Percentiles rank a stretch among this genome's conserved stretches.
Evolutionary conservation across 2,888 invertebrate genomes (phyloP).

Genomic region (Embidobia sp.): DNA sequence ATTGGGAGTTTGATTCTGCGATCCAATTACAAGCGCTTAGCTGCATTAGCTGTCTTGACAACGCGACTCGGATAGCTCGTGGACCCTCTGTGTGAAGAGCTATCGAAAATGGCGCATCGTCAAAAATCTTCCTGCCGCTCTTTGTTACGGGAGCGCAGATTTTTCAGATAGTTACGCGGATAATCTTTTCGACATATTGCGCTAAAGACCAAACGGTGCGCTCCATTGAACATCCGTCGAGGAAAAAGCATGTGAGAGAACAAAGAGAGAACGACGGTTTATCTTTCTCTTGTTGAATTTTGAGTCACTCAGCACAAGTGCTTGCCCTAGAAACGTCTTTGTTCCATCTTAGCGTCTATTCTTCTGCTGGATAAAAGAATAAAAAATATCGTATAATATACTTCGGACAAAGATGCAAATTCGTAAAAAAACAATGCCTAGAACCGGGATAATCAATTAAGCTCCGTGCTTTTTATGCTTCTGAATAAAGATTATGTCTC

Average conservation of each 20-base stretch:
- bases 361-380: no score
- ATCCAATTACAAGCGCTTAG: slow-evolving; percentile 79
- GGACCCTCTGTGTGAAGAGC: slow-evolving; percentile 55
- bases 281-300: slow-evolving; percentile 13
- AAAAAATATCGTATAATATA: no score
- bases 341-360: no score
- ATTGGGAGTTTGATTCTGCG: slow-evolving; percentile 76
- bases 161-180: slow-evolving; percentile 77
- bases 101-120: slow-evolving; percentile 30
- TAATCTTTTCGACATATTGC: slow-evolving; percentile 79
- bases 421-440: no score
- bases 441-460: no score
- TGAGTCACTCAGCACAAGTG: no score
- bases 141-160: slow-evolving; percentile 63
- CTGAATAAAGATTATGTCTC: no score
- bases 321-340: no score
- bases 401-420: no score
- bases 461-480: no score
- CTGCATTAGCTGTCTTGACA: slow-evolving; percentile 80
- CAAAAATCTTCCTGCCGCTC: slow-evolving; percentile 27
- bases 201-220: slow-evolving; percentile 77
- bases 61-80: slow-evolving; percentile 78
- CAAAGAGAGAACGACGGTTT: not conserved
- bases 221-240: slow-evolving; percentile 70
- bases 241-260: slow-evolving; percentile 13